phyloP scores from a whole-genome alignment of 2,113 vertebrate genomes.

The Podarcis cretensis region DNA sequence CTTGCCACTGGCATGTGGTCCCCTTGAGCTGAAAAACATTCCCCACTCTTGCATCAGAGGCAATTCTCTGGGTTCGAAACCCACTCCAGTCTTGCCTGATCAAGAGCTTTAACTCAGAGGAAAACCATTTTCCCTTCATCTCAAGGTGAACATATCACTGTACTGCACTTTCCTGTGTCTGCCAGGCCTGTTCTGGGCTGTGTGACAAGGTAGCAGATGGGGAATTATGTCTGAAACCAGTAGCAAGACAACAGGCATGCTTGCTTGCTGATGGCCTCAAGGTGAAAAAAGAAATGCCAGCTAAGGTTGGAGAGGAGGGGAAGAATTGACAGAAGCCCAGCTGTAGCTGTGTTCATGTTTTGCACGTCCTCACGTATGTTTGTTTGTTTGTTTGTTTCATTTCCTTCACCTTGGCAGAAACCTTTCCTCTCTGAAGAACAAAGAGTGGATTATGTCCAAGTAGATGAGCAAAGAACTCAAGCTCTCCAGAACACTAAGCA shows the following conservation, averaged over 20 bases:
- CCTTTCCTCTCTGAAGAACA: constrained; percentile 88
- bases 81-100: not conserved
- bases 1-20: too few species aligned
- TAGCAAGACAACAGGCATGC: constrained; percentile 41
- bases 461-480: constrained; percentile 98
- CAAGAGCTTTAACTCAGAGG: not conserved
- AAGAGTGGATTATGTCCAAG: constrained; percentile 94
- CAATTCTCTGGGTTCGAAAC: not conserved
- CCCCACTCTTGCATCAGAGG: not conserved
- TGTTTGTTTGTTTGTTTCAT: constrained; percentile 9
- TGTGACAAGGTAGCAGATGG: constrained; percentile 49
- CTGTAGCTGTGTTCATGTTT: not conserved
- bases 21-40: too few species aligned
- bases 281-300: constrained; percentile 41
- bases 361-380: not conserved
- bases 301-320: not conserved
- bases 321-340: not conserved
- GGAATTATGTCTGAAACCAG: constrained; percentile 39
- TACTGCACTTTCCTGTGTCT: not conserved
- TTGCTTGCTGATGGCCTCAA: constrained; percentile 54
- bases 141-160: not conserved
- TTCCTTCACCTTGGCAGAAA: constrained; percentile 79
- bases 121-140: not conserved
- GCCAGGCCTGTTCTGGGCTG: constrained; percentile 14
- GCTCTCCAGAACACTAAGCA: constrained; percentile 94